Percentiles rank a stretch among this genome's conserved stretches.
Conservation (phyloP, 2,797 vertebrate genomes). For the Anas flavirostris region DNA sequence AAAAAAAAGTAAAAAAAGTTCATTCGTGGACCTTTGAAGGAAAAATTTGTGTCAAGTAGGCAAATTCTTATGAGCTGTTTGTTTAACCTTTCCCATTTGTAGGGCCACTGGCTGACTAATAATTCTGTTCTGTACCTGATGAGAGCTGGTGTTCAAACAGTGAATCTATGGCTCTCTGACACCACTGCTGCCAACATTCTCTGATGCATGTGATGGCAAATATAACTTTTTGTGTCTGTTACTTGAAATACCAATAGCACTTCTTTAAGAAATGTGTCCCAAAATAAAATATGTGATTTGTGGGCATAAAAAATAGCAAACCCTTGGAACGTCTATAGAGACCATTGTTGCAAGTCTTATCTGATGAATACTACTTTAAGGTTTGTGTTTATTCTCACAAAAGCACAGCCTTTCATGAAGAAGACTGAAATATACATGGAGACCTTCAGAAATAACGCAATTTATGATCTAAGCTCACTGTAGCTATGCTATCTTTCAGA, state of each 20-base stretch:
- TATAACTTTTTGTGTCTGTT: background rate
- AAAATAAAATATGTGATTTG: background rate
- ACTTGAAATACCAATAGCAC: background rate
- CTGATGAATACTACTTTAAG: background rate
- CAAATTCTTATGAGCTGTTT: background rate
- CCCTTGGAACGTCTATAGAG: background rate
- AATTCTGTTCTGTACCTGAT: background rate
- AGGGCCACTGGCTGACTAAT: background rate
- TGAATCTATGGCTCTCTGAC: background rate
- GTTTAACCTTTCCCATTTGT: background rate
- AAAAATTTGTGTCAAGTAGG: background rate
- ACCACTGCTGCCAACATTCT: background rate
- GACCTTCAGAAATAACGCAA: background rate
- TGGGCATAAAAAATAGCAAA: background rate
- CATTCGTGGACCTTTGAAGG: background rate
- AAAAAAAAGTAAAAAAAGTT: constrained; percentile 14
- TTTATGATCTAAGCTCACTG: constrained; percentile 9
- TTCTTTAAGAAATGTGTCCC: background rate
- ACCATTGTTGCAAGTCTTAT: background rate
- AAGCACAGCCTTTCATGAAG: background rate
- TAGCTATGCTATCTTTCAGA: constrained; percentile 9
- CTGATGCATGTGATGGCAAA: background rate
- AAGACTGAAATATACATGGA: background rate
- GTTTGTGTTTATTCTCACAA: constrained; percentile 6
- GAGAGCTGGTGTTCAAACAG: background rate